A percentile compares a stretch with the other conserved stretches of the same genome.
Conservation (phyloP, 2,888 invertebrate species). For the Alentia gelatinosa region DNA sequence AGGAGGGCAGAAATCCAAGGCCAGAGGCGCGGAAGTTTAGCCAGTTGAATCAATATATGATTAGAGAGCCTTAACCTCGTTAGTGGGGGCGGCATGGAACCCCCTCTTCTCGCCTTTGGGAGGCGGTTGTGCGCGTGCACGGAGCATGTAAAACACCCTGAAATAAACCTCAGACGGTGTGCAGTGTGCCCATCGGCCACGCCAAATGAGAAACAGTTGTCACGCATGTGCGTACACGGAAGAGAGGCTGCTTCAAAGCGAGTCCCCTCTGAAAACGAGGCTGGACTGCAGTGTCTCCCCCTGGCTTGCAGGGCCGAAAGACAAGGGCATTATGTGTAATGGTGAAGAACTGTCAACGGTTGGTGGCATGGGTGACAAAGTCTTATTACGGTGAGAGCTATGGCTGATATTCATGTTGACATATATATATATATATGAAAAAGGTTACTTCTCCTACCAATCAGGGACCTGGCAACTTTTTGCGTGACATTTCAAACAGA, state of each 20-base stretch:
- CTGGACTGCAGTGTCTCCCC: not conserved
- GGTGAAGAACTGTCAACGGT: too few species aligned
- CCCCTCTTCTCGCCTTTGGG: not conserved
- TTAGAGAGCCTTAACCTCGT: not conserved
- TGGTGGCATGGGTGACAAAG: too few species aligned
- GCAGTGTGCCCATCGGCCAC: not conserved
- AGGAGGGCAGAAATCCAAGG: not conserved
- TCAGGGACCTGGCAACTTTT: too few species aligned
- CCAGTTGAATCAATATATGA: slow-evolving; percentile 22
- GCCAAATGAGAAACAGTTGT: not conserved
- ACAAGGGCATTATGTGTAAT: too few species aligned
- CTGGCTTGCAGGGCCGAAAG: too few species aligned
- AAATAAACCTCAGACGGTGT: not conserved
- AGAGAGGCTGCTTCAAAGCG: not conserved
- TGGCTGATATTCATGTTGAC: too few species aligned
- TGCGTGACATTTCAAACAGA: too few species aligned
- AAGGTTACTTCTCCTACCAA: too few species aligned
- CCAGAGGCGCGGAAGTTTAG: not conserved
- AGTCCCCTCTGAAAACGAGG: not conserved
- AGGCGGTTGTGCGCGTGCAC: not conserved
- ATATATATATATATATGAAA: too few species aligned
- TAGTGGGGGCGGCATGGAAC: not conserved
- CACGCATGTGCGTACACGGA: not conserved
- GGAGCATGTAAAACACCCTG: not conserved
- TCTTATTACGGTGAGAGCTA: too few species aligned